Percentiles rank a stretch among this genome's conserved stretches.
Conservation (phyloP, 2,888 invertebrate species). For the Tachina grossa region DNA sequence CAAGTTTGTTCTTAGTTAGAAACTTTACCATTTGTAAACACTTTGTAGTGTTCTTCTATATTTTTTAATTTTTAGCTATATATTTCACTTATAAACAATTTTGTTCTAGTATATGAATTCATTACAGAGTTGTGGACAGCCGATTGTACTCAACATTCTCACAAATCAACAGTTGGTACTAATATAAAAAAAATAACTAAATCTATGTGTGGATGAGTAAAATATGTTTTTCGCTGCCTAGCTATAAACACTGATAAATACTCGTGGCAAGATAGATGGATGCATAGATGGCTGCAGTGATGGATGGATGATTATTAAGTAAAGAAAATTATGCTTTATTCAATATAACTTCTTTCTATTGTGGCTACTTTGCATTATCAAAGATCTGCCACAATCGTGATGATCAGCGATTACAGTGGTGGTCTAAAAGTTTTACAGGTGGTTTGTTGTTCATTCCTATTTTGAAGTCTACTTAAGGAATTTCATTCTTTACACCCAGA, state of each 20-base stretch:
- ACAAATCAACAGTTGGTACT: slow-evolving; percentile 30
- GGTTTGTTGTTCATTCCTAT: slow-evolving; percentile 31
- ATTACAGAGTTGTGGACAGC: slow-evolving; percentile 37
- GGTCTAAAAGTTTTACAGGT: slow-evolving; percentile 54
- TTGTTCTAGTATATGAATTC: slow-evolving; percentile 29
- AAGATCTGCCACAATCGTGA: slow-evolving; percentile 59
- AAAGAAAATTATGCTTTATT: slow-evolving; percentile 22
- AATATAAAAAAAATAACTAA: slow-evolving; percentile 8
- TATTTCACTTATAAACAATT: background rate
- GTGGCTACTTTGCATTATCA: slow-evolving; percentile 41
- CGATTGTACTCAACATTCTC: slow-evolving; percentile 49
- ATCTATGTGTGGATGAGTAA: slow-evolving; percentile 26
- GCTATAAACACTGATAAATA: no score
- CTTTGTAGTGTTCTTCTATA: slow-evolving; percentile 9
- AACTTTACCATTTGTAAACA: background rate
- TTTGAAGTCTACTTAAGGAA: slow-evolving; percentile 10
- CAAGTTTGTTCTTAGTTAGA: no score
- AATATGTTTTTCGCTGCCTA: background rate
- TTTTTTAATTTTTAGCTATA: background rate
- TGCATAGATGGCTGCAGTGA: slow-evolving; percentile 17
- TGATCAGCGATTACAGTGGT: slow-evolving; percentile 60
- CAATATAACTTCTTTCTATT: slow-evolving; percentile 24
- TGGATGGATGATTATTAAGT: slow-evolving; percentile 26
- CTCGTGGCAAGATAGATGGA: slow-evolving; percentile 1
- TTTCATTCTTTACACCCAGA: slow-evolving; percentile 32